A percentile compares a stretch with the other conserved stretches of the same genome.
Conservation (phyloP, 2,888 invertebrate species). For the Caenorhabditis panamensis region DNA sequence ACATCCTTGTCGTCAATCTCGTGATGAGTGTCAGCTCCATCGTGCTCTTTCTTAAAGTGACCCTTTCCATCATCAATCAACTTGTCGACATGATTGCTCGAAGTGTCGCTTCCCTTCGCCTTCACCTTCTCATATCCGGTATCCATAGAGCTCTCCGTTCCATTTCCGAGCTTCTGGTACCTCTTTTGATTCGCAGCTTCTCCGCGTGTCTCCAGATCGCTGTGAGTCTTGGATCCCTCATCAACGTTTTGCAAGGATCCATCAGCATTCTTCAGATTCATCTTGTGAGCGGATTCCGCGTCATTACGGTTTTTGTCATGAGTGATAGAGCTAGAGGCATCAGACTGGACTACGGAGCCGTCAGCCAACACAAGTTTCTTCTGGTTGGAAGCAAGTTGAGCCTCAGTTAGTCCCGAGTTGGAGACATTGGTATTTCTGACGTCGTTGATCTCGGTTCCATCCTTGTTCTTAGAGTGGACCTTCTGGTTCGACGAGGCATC, state of each 20-base stretch:
- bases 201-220: constrained; percentile 41
- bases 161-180: constrained; percentile 45
- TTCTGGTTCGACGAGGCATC: constrained; percentile 15
- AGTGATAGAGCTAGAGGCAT: constrained; percentile 27
- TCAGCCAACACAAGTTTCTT: constrained; percentile 18
- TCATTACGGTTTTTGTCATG: constrained; percentile 40
- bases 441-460: constrained; percentile 36
- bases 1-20: constrained; percentile 45
- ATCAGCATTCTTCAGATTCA: constrained; percentile 9
- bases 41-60: constrained; percentile 38
- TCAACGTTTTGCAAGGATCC: too few relatives aligned
- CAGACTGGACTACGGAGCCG: too few relatives aligned
- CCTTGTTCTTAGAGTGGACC: neutral
- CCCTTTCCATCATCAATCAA: constrained; percentile 45
- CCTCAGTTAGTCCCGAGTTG: constrained; percentile 20
- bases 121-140: constrained; percentile 31
- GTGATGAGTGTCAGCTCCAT: constrained; percentile 20
- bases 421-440: constrained; percentile 23
- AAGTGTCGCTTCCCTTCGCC: constrained; percentile 36
- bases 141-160: constrained; percentile 21
- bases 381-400: constrained; percentile 11
- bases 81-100: constrained; percentile 4
- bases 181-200: constrained; percentile 30
- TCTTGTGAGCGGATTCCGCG: neutral
- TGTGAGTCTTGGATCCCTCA: constrained; percentile 25